These are phyloP conservation scores for Nephrotoma flavescens DNA, from an alignment of 2,888 invertebrate species.

Conservation along the genomic window DNA sequence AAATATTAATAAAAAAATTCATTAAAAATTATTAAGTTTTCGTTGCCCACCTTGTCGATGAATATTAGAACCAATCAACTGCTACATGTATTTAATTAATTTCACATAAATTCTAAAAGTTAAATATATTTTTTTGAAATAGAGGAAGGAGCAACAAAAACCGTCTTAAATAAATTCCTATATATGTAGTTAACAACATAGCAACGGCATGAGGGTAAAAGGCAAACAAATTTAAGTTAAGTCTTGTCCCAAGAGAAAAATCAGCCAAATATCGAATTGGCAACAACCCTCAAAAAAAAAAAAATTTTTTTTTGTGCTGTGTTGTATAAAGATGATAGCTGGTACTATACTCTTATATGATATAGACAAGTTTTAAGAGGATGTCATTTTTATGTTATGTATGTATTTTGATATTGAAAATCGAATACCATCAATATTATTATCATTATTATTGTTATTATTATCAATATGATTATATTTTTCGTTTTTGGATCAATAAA, in stretches of 20 bases:
- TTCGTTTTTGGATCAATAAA: not conserved
- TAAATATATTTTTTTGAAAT: too few relatives aligned
- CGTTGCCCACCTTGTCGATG: too few relatives aligned
- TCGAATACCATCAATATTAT: not conserved
- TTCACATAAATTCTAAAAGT: too few relatives aligned
- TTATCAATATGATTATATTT: not conserved
- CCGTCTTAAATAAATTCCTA: too few relatives aligned
- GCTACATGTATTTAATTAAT: too few relatives aligned
- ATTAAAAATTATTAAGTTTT: too few relatives aligned
- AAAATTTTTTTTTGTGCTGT: not conserved
- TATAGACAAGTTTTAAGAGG: not conserved
- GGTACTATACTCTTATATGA: not conserved
- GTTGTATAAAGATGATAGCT: not conserved
- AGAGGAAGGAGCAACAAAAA: too few relatives aligned
- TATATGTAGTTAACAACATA: too few relatives aligned
- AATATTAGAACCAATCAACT: too few relatives aligned
- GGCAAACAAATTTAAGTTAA: not conserved
- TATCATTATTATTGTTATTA: not conserved
- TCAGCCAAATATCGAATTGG: not conserved
- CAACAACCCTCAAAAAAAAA: not conserved
- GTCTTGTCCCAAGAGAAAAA: not conserved
- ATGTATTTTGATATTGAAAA: not conserved
- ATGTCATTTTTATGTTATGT: not conserved
- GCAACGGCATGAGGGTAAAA: not conserved
- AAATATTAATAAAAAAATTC: too few relatives aligned